These are phyloP conservation scores for Coenonympha arcania DNA, from an alignment of 2,888 invertebrate genomes.

Conservation along the genomic window DNA sequence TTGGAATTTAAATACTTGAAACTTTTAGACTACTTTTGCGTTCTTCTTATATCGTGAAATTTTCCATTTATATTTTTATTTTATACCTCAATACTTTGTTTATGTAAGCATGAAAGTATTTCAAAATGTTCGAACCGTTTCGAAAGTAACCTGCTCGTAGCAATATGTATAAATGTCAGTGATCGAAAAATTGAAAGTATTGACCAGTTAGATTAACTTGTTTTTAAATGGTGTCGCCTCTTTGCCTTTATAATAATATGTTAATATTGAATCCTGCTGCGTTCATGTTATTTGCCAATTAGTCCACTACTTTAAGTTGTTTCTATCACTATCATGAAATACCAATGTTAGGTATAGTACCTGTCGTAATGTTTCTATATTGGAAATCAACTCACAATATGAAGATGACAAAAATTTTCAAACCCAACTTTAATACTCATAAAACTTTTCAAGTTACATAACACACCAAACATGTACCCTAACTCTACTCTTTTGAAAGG, in stretches of 20 bases:
- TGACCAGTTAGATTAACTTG: slow-evolving; percentile 3
- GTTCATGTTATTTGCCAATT: background rate
- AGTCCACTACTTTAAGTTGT: too few species aligned
- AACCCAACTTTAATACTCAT: too few species aligned
- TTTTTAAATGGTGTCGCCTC: background rate
- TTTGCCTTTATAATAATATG: background rate
- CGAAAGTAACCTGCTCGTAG: too few species aligned
- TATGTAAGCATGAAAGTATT: slow-evolving; percentile 6
- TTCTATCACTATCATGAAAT: too few species aligned
- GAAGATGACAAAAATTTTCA: too few species aligned
- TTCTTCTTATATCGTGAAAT: background rate
- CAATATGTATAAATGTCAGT: slow-evolving; percentile 3
- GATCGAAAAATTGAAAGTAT: background rate
- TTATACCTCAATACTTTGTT: background rate
- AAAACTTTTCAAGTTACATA: background rate
- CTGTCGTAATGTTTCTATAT: too few species aligned
- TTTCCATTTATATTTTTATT: slow-evolving; percentile 1
- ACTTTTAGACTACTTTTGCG: background rate
- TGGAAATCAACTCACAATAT: too few species aligned
- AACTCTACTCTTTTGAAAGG: background rate
- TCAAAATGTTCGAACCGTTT: background rate
- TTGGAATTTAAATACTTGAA: slow-evolving; percentile 26
- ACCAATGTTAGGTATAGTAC: too few species aligned
- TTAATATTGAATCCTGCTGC: background rate
- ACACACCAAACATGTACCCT: too few species aligned